These are phyloP conservation scores for Julus scanicus DNA, from an alignment of 2,888 invertebrate species.

Conservation along the genomic window DNA sequence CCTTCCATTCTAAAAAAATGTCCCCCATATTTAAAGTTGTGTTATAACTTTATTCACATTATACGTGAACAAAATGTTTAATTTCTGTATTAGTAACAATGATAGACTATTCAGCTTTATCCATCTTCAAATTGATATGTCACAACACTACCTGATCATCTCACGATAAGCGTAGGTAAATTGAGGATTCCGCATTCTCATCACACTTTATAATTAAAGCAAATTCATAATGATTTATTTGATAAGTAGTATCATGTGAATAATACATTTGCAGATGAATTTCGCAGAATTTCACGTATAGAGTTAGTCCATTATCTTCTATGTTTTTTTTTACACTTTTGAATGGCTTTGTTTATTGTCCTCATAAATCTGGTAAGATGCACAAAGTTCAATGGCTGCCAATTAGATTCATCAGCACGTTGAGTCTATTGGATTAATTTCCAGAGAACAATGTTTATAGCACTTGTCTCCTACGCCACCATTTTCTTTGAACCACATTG, in stretches of 20 bases:
- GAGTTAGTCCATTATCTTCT: not conserved
- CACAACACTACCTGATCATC: no score
- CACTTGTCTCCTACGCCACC: not conserved
- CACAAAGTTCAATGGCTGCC: not conserved
- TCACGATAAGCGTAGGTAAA: no score
- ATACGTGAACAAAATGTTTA: no score
- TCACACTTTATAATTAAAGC: not conserved
- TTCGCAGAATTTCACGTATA: not conserved
- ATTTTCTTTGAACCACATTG: conserved; percentile 51
- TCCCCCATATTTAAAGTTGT: no score
- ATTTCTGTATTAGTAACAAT: no score
- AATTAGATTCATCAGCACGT: conserved; percentile 46
- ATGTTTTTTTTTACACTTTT: not conserved
- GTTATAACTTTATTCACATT: no score
- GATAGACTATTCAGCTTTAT: no score
- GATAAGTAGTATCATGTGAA: not conserved
- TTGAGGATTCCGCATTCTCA: not conserved
- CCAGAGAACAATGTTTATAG: conserved; percentile 53
- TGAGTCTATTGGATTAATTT: conserved; percentile 54
- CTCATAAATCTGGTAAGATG: not conserved
- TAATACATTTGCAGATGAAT: conserved; percentile 18
- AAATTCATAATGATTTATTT: conserved; percentile 39
- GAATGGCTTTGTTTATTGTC: not conserved
- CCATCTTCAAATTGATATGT: no score
- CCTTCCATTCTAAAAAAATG: no score